Evolutionary conservation across 2,888 invertebrate genomes (phyloP), one percentile per base, ranked within the genome.

Genomic region (Apotomis betuletana): DNA sequence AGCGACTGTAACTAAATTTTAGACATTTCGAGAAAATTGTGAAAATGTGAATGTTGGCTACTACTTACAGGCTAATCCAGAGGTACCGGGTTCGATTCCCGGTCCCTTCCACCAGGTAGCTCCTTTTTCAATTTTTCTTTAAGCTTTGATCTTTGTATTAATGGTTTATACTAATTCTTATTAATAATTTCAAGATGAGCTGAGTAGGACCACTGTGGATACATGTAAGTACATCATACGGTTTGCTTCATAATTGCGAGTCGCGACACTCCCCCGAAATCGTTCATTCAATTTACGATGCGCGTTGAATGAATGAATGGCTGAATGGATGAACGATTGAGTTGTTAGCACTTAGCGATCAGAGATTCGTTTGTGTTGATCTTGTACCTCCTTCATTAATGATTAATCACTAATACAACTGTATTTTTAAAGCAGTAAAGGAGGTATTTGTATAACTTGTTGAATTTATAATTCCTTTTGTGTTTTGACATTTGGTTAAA

Each of bases 181-280:
- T 27, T 15, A 8, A 9, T 9, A 15, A 27, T 57, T 36, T 57
- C 3, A 57, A 57, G 10, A 57, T 10, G 5, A 27, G 27, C 27
- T 27, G 15, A 10, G 13, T 9, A 64, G 13, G n/a, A 15, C 67
- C 71, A 71, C 61, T 71, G 15, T 71, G 44, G 71, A 69, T 54
- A 61, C n/a, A 15, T 69, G 72, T 65, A 70, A 49, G 58, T 44
- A 70, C 55, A 38, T 41, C 41, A 41, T 41, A 41, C 5, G 41
- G 68, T 8, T 12, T 59, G 67, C 70, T 70, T 69, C 59, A 63
- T 70, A 70, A 51, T 74, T 73, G 68, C 62, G 65, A 57, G 67
- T 76, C 78, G 78, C 81, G 83, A 83, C 84, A 82, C 75, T 75
- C 74, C 68, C 72, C 72, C 58, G 67, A 67, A 75, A 81, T 80